Evolutionary conservation across 1,140 invertebrate genomes (phyloP).

Genomic region (Leptinotarsa defecta): DNA sequence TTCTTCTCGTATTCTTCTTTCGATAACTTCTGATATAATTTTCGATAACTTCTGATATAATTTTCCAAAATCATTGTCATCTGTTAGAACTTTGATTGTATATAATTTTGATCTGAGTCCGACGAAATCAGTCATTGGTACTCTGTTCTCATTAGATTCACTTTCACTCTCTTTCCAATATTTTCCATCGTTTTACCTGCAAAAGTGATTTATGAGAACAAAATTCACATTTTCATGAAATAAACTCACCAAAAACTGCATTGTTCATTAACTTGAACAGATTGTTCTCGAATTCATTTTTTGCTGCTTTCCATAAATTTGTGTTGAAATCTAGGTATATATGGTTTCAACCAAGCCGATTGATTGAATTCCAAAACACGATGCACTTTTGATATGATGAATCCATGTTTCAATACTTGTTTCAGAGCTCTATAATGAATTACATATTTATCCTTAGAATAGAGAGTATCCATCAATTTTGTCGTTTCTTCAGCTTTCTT

Average conservation of each 20-base stretch:
- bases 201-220: neutral
- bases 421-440: conserved; percentile 60
- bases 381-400: conserved; percentile 53
- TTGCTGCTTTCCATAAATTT: neutral
- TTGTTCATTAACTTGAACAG: too few species aligned
- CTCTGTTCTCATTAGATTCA: conserved; percentile 15
- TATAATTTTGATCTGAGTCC: too few species aligned
- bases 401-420: conserved; percentile 56
- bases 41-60: too few species aligned
- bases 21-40: too few species aligned
- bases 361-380: conserved; percentile 58
- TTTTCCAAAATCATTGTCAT: too few species aligned
- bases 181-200: conserved; percentile 55
- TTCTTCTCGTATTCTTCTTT: too few species aligned
- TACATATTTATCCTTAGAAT: conserved; percentile 52
- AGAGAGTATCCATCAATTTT: conserved; percentile 51
- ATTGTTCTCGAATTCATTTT: too few species aligned
- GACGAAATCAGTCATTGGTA: too few species aligned
- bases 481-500: conserved; percentile 40
- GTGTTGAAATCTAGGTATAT: conserved; percentile 12
- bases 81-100: too few species aligned
- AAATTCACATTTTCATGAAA: conserved; percentile 51
- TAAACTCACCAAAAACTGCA: too few species aligned
- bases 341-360: conserved; percentile 28
- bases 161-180: conserved; percentile 40